Base-by-base conservation (phyloP, 1,140 invertebrate genomes). In the Bilobella aurantiaca region DNA sequence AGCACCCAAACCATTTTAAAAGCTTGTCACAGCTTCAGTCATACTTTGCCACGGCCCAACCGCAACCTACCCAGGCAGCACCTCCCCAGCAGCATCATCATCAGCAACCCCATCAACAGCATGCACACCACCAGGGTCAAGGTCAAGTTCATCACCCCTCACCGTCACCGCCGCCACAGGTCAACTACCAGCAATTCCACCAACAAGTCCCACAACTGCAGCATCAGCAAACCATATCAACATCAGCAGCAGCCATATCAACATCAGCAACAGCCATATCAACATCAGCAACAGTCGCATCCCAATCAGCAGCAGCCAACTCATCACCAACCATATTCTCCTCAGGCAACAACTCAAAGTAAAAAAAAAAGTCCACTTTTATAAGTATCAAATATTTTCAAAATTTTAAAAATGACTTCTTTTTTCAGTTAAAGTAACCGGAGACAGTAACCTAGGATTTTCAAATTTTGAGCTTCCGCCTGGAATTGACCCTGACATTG, bases 401-500 rank as follows among this genome's bases (percentile, higher is more conserved):
- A 32, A 29, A 16, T 5, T 8, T 29, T 14, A 59, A 29, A 21
- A 14, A 28, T 28, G 14, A 14, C 30, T 18, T 32, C 28, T 14
- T 59, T 12, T 62, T 42, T 18, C 27, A 66, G 68, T 63, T 3
- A 69, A 61, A 46, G 58, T 56, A 2, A 62, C 46, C 18, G 62
- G 62, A 21, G 68, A 69, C 46, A 32, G 46, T 23, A 58, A 30
- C 5, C 46, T 70, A 25, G 65, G 68, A 27, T 70, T 70, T 57
- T 57, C 34, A n/a, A 65, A 70, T 23, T 67, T 70, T 62, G 65
- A 70, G 57, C 27, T 70, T 5, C 69, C 69, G 18, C 18, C 69
- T 0, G 61, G 59, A 3, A 31, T 72, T 21, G 71, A 72, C 46
- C 71, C 71, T 0, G 71, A 72, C 64, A 72, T 72, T 62, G 68